A percentile compares a stretch with the other conserved stretches of the same genome.
Evolutionary conservation across 2,888 invertebrate genomes (phyloP).

Genomic region (Coelogynopora nodosa): DNA sequence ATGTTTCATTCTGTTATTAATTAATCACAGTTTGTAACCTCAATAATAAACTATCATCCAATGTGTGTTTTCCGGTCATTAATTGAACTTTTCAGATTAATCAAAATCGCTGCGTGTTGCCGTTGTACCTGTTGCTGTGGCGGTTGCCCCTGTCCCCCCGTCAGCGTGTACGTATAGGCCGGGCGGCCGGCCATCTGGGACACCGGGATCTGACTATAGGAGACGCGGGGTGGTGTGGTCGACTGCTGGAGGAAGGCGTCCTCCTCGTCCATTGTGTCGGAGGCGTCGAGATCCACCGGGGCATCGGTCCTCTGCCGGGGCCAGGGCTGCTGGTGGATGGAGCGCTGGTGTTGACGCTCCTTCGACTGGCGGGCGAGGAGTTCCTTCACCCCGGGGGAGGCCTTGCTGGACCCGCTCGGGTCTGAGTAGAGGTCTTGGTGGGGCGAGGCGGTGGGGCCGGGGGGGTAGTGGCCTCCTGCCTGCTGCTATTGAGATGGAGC

Average conservation of each 20-base stretch:
- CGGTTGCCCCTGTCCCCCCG: not conserved
- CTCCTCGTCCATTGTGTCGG: conserved; percentile 18
- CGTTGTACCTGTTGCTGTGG: not conserved
- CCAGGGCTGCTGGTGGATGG: conserved; percentile 10
- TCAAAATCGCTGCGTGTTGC: too few relatives aligned
- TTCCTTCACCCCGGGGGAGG: not conserved
- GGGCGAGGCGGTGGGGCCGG: not conserved
- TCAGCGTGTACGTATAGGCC: not conserved
- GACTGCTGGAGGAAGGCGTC: not conserved
- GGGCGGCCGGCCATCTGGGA: not conserved
- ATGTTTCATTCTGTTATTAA: too few relatives aligned
- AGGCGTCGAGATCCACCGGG: not conserved
- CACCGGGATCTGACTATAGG: not conserved
- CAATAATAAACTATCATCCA: too few relatives aligned
- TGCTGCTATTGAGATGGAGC: not conserved
- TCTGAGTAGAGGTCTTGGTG: not conserved
- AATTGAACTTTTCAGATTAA: too few relatives aligned
- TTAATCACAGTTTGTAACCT: too few relatives aligned
- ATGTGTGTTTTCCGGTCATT: too few relatives aligned
- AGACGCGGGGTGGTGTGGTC: not conserved
- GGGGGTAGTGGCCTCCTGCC: not conserved
- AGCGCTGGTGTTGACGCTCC: conserved; percentile 12
- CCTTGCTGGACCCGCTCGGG: not conserved
- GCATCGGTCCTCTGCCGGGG: not conserved
- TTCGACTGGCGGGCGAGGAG: not conserved